Conservation (phyloP, 2,113 vertebrate genomes). For the Neogale vison region DNA sequence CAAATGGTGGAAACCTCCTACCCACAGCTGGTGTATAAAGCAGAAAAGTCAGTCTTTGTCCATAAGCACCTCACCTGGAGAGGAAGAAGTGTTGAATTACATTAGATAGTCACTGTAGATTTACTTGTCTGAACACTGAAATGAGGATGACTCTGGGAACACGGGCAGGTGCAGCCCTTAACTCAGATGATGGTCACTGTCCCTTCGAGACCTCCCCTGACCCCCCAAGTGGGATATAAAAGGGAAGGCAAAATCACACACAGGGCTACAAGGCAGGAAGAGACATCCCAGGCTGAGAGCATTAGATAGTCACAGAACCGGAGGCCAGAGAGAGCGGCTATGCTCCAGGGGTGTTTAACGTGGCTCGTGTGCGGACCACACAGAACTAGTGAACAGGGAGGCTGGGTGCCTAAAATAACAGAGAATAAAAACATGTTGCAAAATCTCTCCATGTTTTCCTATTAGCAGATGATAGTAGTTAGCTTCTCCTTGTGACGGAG, state of each 20-base stretch:
- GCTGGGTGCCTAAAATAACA: not conserved
- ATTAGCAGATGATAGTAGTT: constrained; percentile 49
- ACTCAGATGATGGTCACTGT: not conserved
- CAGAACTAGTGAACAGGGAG: not conserved
- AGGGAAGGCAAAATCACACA: not conserved
- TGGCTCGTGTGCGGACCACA: not conserved
- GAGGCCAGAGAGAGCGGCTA: not conserved
- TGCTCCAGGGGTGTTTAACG: not conserved
- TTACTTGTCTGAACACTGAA: not conserved
- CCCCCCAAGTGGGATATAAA: not conserved
- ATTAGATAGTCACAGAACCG: not conserved
- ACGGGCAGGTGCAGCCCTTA: not conserved
- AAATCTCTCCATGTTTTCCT: constrained; percentile 19
- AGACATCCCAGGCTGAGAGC: not conserved
- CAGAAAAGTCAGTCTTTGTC: not conserved
- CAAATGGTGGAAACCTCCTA: not conserved
- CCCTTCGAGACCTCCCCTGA: not conserved
- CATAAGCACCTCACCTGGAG: not conserved
- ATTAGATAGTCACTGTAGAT: not conserved
- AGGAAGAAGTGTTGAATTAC: not conserved
- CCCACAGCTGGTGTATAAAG: not conserved
- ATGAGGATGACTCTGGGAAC: not conserved
- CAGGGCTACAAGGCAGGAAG: not conserved
- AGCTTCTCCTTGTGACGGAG: not conserved
- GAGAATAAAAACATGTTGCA: constrained; percentile 13